Evolutionary conservation across 2,888 invertebrate genomes (phyloP).

Genomic region (Eustalomyia histrio): DNA sequence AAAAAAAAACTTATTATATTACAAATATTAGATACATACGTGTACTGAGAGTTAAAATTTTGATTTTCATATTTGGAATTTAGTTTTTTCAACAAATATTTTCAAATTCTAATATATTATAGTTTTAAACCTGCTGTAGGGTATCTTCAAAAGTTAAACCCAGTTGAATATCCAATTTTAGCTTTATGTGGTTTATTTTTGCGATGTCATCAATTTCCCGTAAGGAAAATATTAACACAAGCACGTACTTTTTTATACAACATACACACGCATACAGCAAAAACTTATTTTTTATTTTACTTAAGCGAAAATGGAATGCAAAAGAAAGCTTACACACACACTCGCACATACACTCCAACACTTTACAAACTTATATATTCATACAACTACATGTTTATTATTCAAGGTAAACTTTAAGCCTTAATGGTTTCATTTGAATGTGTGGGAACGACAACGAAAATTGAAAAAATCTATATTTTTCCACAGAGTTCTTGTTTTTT

Average conservation of each 20-base stretch:
- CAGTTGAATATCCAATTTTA: not conserved
- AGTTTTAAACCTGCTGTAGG: not conserved
- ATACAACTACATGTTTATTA: conserved; percentile 15
- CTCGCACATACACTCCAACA: not conserved
- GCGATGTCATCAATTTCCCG: conserved; percentile 56
- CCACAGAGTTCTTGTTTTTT: not conserved
- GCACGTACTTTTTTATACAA: conserved; percentile 42
- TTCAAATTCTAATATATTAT: too few relatives aligned
- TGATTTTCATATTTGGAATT: too few relatives aligned
- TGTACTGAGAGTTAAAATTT: too few relatives aligned
- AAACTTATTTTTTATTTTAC: not conserved
- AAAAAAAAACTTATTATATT: too few relatives aligned
- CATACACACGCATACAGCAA: not conserved
- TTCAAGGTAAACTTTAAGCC: conserved; percentile 60
- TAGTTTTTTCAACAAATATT: too few relatives aligned
- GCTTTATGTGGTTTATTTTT: conserved; percentile 15
- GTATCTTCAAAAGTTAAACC: not conserved
- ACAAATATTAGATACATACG: too few relatives aligned
- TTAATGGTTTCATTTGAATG: conserved; percentile 56
- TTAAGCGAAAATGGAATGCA: not conserved
- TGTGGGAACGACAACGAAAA: conserved; percentile 5
- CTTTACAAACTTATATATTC: not conserved
- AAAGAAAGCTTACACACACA: not conserved
- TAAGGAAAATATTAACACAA: conserved; percentile 45
- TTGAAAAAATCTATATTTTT: not conserved